phyloP scores from a whole-genome alignment of 2,113 vertebrate genomes.

The Erpornis zantholeuca region DNA sequence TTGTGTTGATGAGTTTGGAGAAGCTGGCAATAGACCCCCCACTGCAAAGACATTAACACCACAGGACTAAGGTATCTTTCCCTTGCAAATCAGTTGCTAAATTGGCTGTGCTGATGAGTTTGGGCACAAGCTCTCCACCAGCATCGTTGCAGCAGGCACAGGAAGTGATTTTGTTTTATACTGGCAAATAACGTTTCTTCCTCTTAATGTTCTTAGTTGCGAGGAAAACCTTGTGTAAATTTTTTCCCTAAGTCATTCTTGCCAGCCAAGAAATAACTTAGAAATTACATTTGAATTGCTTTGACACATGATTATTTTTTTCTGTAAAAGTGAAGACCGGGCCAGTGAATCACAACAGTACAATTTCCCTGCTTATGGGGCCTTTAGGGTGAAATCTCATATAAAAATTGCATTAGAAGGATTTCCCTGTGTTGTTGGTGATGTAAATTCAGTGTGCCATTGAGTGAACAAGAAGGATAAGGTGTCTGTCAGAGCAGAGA shows the following conservation, averaged over 20 bases:
- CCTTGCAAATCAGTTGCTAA: slow-evolving; percentile 75
- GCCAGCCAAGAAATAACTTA: slow-evolving; percentile 53
- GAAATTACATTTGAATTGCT: slow-evolving; percentile 44
- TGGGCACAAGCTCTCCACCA: slow-evolving; percentile 24
- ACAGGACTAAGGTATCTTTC: slow-evolving; percentile 68
- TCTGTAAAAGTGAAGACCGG: background rate
- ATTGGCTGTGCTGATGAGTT: slow-evolving; percentile 69
- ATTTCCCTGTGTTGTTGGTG: slow-evolving; percentile 19
- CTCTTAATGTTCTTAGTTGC: background rate
- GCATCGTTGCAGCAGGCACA: slow-evolving; percentile 22
- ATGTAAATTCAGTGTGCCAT: slow-evolving; percentile 8
- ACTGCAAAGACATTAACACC: slow-evolving; percentile 76
- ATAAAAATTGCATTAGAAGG: slow-evolving; percentile 43
- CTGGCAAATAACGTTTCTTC: slow-evolving; percentile 24
- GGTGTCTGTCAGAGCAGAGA: background rate
- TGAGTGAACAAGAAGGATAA: background rate
- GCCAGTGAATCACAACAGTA: background rate
- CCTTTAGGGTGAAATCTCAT: slow-evolving; percentile 47
- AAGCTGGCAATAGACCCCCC: slow-evolving; percentile 82
- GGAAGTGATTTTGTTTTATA: slow-evolving; percentile 66
- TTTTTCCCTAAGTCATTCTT: slow-evolving; percentile 23
- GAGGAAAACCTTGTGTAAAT: slow-evolving; percentile 30
- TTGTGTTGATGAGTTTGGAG: slow-evolving; percentile 83
- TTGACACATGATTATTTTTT: slow-evolving; percentile 51
- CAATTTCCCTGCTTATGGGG: slow-evolving; percentile 1